Conservation (phyloP, 2,113 vertebrate genomes). For the Daboia siamensis region DNA sequence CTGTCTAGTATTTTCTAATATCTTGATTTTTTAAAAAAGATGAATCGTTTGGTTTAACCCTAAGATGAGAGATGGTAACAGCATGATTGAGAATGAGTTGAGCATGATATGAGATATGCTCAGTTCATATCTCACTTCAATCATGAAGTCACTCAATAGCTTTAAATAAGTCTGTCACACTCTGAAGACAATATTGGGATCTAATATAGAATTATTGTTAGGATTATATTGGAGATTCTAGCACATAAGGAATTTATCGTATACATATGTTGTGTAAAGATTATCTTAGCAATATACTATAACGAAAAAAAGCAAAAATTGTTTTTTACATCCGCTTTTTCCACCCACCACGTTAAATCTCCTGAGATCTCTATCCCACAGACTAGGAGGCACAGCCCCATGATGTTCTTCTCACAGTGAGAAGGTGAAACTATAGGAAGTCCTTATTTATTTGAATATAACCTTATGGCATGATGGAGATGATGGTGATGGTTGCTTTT, state of each 20-base stretch:
- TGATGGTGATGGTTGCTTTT: background rate
- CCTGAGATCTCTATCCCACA: background rate
- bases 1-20: background rate
- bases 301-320: background rate
- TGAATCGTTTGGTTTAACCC: background rate
- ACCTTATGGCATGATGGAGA: background rate
- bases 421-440: background rate
- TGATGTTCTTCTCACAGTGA: background rate
- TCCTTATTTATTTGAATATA: background rate
- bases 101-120: background rate
- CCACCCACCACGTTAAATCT: background rate
- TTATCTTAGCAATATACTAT: background rate
- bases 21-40: background rate
- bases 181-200: background rate
- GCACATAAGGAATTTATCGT: background rate
- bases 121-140: background rate
- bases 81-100: background rate
- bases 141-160: background rate
- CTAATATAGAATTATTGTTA: background rate
- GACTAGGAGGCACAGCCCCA: background rate
- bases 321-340: background rate
- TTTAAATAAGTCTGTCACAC: background rate
- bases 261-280: background rate
- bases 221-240: background rate
- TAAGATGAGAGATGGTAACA: background rate